These are phyloP conservation scores for Bubo bubo DNA, from an alignment of 2,113 vertebrate genomes.

Conservation along the genomic window DNA sequence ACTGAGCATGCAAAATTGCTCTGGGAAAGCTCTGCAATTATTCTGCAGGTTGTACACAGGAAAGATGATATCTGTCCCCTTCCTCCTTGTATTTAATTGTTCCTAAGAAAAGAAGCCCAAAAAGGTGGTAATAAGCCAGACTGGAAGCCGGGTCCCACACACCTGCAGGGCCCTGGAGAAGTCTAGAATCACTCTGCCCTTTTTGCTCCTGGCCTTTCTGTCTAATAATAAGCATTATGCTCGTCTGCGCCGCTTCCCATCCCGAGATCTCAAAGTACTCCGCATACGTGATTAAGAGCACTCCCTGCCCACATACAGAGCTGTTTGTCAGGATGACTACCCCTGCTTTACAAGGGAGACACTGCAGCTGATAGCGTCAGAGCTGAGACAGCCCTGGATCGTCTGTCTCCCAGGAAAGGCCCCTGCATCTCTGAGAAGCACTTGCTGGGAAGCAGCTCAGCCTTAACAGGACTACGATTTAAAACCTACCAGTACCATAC, in stretches of 20 bases:
- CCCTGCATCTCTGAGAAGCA: not conserved
- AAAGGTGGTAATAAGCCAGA: not conserved
- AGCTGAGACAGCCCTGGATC: slow-evolving; percentile 29
- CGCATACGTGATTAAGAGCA: slow-evolving; percentile 14
- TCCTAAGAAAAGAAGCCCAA: slow-evolving; percentile 11
- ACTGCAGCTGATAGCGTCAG: not conserved
- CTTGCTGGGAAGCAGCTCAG: not conserved
- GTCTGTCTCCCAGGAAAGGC: not conserved
- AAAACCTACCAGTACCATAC: not conserved
- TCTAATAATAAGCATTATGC: slow-evolving; percentile 11
- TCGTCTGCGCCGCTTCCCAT: not conserved
- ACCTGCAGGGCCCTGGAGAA: not conserved
- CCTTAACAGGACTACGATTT: not conserved
- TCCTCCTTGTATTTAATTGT: slow-evolving; percentile 23
- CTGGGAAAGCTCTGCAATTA: slow-evolving; percentile 39
- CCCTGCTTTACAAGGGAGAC: slow-evolving; percentile 23
- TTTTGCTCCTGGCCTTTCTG: not conserved
- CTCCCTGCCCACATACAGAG: slow-evolving; percentile 24
- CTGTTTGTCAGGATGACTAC: slow-evolving; percentile 57
- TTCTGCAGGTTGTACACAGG: slow-evolving; percentile 19
- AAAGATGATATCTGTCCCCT: slow-evolving; percentile 37
- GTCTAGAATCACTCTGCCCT: not conserved
- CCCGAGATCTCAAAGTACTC: not conserved
- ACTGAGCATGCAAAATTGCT: slow-evolving; percentile 33
- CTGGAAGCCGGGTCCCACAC: not conserved